Conservation (phyloP, 1,140 invertebrate species). For the Monomorium pharaonis region DNA sequence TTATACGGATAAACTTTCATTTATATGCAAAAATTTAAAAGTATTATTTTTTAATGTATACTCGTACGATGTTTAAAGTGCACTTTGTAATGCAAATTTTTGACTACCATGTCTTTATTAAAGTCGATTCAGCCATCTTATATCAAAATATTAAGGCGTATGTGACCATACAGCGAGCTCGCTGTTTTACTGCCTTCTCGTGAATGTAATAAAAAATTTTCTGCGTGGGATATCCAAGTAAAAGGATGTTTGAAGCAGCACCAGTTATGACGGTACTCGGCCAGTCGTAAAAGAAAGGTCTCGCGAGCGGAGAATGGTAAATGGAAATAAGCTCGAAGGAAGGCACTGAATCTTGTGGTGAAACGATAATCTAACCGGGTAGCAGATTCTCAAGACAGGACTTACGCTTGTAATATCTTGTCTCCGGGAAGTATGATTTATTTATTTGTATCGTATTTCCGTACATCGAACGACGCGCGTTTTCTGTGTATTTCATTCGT, state of each 20-base stretch:
- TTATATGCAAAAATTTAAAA: not conserved
- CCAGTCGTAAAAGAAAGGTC: slow-evolving; percentile 30
- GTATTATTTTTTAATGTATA: not conserved
- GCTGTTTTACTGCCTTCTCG: slow-evolving; percentile 23
- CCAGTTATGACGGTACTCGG: slow-evolving; percentile 47
- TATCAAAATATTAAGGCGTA: slow-evolving; percentile 17
- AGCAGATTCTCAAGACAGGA: slow-evolving; percentile 38
- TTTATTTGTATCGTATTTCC: slow-evolving; percentile 28
- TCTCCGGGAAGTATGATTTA: slow-evolving; percentile 40
- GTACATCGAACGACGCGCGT: not conserved
- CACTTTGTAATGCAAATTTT: not conserved
- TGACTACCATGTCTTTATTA: not conserved
- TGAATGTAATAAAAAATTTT: slow-evolving; percentile 50
- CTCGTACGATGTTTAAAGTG: not conserved
- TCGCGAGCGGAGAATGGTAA: slow-evolving; percentile 34
- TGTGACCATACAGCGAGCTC: not conserved
- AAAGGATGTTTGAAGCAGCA: slow-evolving; percentile 39
- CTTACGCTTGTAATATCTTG: slow-evolving; percentile 39
- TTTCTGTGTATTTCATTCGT: not conserved
- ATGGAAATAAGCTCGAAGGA: slow-evolving; percentile 60
- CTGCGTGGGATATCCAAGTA: slow-evolving; percentile 6
- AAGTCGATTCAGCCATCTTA: not conserved
- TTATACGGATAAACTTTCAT: not conserved
- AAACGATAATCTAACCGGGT: slow-evolving; percentile 50
- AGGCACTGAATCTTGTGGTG: slow-evolving; percentile 43